Evolutionary conservation across 2,888 invertebrate genomes (phyloP).

Genomic region (Diachrysia chrysitis): DNA sequence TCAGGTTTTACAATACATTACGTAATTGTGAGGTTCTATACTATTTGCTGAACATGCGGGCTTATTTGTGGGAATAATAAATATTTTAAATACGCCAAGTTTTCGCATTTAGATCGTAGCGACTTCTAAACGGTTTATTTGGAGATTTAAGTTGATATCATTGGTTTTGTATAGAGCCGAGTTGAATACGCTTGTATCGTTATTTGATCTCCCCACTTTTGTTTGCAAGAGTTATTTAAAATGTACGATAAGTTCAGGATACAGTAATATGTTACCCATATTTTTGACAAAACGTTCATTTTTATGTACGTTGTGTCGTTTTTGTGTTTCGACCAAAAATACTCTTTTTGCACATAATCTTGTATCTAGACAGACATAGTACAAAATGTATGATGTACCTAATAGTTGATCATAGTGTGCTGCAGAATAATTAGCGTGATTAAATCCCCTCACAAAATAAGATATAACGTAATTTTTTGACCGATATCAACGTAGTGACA

Average conservation of each 20-base stretch:
- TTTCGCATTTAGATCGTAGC: conserved; percentile 23
- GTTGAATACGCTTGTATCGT: not conserved
- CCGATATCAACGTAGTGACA: too few relatives aligned
- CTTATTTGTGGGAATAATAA: conserved; percentile 19
- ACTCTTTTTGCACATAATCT: too few relatives aligned
- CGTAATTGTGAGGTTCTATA: conserved; percentile 52
- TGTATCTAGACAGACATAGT: too few relatives aligned
- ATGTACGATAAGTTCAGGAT: not conserved
- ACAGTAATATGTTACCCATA: too few relatives aligned
- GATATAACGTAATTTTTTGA: too few relatives aligned
- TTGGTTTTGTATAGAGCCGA: not conserved
- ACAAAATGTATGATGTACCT: too few relatives aligned
- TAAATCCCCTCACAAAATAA: too few relatives aligned
- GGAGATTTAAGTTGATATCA: conserved; percentile 22
- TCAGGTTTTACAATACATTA: conserved; percentile 59
- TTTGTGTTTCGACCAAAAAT: too few relatives aligned
- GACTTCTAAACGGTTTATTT: conserved; percentile 34
- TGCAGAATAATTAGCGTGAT: too few relatives aligned
- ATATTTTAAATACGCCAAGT: conserved; percentile 37
- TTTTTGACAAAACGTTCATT: too few relatives aligned
- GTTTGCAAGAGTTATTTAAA: not conserved
- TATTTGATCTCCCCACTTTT: not conserved
- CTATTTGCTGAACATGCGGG: conserved; percentile 30
- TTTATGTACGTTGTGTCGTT: too few relatives aligned
- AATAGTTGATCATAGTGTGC: too few relatives aligned